Base-by-base conservation (phyloP, 2,113 vertebrate species). In the Callocephalon fimbriatum region DNA sequence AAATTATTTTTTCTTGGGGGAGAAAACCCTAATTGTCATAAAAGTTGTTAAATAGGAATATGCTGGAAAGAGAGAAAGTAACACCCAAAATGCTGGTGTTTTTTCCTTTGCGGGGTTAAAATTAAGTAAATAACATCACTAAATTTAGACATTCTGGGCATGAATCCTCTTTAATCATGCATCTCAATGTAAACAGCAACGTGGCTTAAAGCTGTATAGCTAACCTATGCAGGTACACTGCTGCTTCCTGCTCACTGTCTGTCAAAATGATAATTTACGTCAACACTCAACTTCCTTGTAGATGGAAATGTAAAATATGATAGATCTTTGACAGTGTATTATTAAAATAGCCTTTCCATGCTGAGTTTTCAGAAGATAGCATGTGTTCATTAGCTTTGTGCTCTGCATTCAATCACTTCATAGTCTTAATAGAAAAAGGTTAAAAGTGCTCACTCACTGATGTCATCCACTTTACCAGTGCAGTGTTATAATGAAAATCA, bases 371-470 rank as follows among this genome's bases (percentile, higher is more conserved):
- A 73, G 59, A 72, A 83, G 86, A 32, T 20, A 77, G 27, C 0
- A 0, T 47, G 53, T 67, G 38, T 61, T 88, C 53, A 20, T 78
- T 88, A 78, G 51, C 29, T 15, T 42, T 3, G 1, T 12, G 9
- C 26, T 93, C 93, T 80, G 65, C 50, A 15, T 62, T 48, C 51
- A 4, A 0, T 71, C 85, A 37, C 83, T 84, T 80, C 62, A 51
- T 68, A 22, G 9, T 65, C 78, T 35, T 87, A 88, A 93, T 15
- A 93, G 51, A 37, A 97, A 59, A 95, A 96, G 92, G 93, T 94
- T 90, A 86, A 85, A 94, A 72, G 48, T 2, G 2, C 77, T 83
- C 65, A 9, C 48, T 92, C 66, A 56, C 2, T 92, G 91, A 87
- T 94, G 82, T 86, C 90, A 66, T 53, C 44, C 54, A 22, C 63